Conservation (phyloP, 2,888 invertebrate species). For the Sarcophaga variegata region DNA sequence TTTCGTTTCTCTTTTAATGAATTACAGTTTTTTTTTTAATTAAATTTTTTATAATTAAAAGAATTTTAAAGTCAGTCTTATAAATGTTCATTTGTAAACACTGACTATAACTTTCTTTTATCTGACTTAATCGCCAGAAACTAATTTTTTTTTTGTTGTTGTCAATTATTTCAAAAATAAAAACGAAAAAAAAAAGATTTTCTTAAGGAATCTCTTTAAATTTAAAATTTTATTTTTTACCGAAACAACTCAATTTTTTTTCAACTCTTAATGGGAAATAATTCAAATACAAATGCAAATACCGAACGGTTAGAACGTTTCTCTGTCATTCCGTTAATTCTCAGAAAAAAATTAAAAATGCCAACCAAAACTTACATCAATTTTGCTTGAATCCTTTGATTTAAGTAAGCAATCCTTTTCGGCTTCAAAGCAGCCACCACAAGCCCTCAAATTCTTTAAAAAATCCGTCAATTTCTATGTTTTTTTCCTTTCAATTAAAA, state of each 20-base stretch:
- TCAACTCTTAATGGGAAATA: slow-evolving; percentile 5
- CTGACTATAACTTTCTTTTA: slow-evolving; percentile 51
- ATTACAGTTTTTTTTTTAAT: slow-evolving; percentile 23
- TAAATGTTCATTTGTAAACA: slow-evolving; percentile 7
- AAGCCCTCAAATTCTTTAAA: background rate
- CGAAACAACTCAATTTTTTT: slow-evolving; percentile 16
- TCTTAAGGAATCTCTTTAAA: background rate
- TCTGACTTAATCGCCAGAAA: slow-evolving; percentile 64
- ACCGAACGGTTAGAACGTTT: background rate
- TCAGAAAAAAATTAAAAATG: background rate
- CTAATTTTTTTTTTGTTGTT: slow-evolving; percentile 45
- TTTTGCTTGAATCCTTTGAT: background rate
- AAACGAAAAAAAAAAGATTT: background rate
- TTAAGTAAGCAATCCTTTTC: background rate
- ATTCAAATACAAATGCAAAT: background rate
- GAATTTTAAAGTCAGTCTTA: slow-evolving; percentile 22
- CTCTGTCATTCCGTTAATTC: background rate
- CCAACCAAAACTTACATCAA: background rate
- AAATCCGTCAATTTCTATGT: slow-evolving; percentile 61
- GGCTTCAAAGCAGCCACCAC: background rate
- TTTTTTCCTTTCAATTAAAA: background rate
- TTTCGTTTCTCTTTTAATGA: background rate
- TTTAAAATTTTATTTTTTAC: background rate
- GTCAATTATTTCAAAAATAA: background rate
- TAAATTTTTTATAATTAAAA: slow-evolving; percentile 39